These are phyloP conservation scores for Drosophila persimilis DNA, from an alignment of 1,140 invertebrate genomes.

Conservation along the genomic window DNA sequence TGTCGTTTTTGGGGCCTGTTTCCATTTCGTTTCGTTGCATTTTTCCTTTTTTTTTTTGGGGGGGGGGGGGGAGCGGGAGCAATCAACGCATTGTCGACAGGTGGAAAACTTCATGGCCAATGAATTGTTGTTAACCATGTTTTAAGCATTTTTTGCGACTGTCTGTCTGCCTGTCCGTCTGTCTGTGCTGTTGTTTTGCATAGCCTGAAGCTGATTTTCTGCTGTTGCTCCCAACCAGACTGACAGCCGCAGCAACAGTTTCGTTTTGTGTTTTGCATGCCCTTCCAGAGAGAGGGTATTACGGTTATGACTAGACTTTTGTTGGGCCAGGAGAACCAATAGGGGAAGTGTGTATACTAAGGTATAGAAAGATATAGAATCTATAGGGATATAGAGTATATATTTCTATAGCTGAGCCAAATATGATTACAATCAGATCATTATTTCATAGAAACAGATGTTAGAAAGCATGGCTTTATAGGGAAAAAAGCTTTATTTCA, in stretches of 20 bases:
- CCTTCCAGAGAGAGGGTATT: too few relatives aligned
- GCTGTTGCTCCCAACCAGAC: conserved; percentile 36
- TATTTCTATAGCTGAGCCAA: too few relatives aligned
- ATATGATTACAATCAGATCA: too few relatives aligned
- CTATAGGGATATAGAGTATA: too few relatives aligned
- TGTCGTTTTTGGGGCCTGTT: conserved; percentile 1
- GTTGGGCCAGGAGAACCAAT: too few relatives aligned
- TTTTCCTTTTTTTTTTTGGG: conserved; percentile 5
- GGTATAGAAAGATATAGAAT: too few relatives aligned
- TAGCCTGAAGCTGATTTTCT: conserved; percentile 52
- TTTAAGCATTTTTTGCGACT: conserved; percentile 17
- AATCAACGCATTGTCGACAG: conserved; percentile 77
- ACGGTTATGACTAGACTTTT: too few relatives aligned
- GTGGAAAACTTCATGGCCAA: conserved; percentile 75
- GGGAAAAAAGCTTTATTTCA: too few relatives aligned
- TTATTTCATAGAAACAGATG: too few relatives aligned
- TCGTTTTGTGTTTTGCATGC: conserved; percentile 31
- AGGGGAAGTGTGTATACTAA: too few relatives aligned
- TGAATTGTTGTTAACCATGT: conserved; percentile 51
- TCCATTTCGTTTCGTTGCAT: too few relatives aligned
- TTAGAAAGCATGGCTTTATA: too few relatives aligned
- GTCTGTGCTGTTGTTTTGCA: conserved; percentile 31
- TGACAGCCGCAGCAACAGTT: conserved; percentile 66
- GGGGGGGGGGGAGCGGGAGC: conserved; percentile 60
- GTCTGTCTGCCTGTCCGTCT: conserved; percentile 2